Conservation (phyloP, 2,113 vertebrate species). For the Parus major region DNA sequence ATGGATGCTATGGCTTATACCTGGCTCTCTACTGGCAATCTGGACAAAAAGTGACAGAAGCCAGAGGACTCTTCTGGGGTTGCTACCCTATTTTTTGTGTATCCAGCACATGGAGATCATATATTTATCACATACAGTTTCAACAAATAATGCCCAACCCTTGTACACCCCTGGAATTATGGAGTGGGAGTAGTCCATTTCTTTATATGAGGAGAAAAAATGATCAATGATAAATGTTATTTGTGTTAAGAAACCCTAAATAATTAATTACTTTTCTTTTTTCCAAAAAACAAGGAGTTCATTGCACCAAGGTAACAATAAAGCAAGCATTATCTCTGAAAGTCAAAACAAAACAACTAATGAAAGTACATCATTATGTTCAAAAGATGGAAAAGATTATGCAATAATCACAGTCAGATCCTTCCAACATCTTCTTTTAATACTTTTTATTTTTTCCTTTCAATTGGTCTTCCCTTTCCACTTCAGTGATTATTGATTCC, state of each 20-base stretch:
- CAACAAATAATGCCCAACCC: background rate
- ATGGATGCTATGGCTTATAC: accelerated
- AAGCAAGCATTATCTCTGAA: background rate
- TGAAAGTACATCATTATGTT: background rate
- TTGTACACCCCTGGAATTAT: background rate
- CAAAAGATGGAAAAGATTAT: background rate
- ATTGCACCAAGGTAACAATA: background rate
- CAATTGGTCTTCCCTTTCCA: background rate
- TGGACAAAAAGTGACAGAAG: accelerated
- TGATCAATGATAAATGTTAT: background rate
- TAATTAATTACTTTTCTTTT: background rate
- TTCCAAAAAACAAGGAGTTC: background rate
- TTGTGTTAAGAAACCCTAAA: background rate
- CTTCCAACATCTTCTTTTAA: background rate
- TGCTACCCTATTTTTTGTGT: background rate
- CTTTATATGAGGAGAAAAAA: background rate
- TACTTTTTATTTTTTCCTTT: background rate
- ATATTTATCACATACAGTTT: background rate
- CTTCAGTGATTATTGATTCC: background rate
- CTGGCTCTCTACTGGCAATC: background rate
- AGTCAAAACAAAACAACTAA: background rate
- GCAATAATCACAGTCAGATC: background rate
- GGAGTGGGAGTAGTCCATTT: background rate
- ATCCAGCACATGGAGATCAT: background rate
- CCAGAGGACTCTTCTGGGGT: background rate